These are phyloP conservation scores for Calidris pugnax DNA, from an alignment of 2,113 vertebrate genomes.

Conservation along the genomic window DNA sequence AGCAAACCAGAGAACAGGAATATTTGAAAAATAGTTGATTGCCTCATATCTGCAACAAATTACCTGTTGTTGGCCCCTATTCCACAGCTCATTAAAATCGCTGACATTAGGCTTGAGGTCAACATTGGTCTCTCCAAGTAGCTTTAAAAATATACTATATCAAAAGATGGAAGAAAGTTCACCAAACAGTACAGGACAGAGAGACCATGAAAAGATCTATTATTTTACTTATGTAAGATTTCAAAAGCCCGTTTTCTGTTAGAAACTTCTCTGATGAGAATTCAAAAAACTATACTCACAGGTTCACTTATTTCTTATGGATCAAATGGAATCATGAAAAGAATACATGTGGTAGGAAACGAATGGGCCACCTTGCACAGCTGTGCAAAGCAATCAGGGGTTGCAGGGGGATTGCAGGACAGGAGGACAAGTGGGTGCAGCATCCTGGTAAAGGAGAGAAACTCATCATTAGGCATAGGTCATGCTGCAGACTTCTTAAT, in stretches of 20 bases:
- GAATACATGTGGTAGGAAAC: background rate
- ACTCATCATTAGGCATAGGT: background rate
- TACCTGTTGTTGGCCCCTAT: background rate
- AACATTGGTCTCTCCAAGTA: background rate
- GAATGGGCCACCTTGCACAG: background rate
- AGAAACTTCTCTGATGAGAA: background rate
- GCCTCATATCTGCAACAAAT: background rate
- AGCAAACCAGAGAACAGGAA: background rate
- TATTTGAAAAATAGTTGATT: constrained; percentile 7
- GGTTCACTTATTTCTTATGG: background rate
- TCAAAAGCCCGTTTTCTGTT: background rate
- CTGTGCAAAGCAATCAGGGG: background rate
- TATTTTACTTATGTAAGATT: background rate
- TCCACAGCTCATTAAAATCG: background rate
- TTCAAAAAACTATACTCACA: background rate
- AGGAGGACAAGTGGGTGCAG: background rate
- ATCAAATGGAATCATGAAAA: background rate
- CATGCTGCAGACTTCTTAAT: background rate
- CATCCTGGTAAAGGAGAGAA: background rate
- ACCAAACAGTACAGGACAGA: background rate
- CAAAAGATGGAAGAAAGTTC: background rate
- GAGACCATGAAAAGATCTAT: background rate
- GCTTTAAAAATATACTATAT: background rate
- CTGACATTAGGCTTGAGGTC: background rate
- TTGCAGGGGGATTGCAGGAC: background rate